Percentiles rank a stretch among this genome's conserved stretches.
Conservation (phyloP, 2,797 vertebrate genomes). For the Rhodeus uyekii region DNA sequence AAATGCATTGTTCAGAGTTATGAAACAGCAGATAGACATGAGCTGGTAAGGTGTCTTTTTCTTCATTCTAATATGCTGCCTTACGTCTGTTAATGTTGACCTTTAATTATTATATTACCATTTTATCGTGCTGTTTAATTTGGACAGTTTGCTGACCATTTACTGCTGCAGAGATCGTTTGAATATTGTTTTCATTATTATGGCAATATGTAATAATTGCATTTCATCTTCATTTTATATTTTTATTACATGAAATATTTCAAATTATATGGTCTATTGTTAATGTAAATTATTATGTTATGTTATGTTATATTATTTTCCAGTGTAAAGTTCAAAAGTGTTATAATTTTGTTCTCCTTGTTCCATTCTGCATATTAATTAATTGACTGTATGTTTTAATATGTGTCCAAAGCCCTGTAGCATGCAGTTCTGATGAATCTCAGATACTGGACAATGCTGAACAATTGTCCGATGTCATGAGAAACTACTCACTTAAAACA, state of each 20-base stretch:
- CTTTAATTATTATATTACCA: neutral
- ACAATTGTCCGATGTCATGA: conserved; percentile 87
- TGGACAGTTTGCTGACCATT: neutral
- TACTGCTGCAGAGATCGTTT: neutral
- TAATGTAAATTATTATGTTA: neutral
- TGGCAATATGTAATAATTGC: neutral
- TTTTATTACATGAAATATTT: neutral
- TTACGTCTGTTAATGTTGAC: neutral
- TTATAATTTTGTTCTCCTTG: neutral
- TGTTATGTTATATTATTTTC: neutral
- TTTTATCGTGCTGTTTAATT: neutral
- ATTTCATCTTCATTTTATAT: neutral
- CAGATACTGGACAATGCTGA: conserved; percentile 75
- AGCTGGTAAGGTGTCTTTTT: conserved; percentile 79
- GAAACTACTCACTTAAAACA: conserved; percentile 80
- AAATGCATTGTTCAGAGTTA: conserved; percentile 86
- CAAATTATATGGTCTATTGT: neutral
- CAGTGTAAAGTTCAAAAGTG: neutral
- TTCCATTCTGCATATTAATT: neutral
- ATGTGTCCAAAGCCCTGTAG: conserved; percentile 62
- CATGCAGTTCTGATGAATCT: conserved; percentile 65
- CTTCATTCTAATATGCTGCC: neutral
- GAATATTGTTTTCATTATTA: neutral
- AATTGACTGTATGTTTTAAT: neutral
- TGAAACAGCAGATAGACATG: conserved; percentile 79